Conservation (phyloP, 2,888 invertebrate species). For the Choreutis nemorana region DNA sequence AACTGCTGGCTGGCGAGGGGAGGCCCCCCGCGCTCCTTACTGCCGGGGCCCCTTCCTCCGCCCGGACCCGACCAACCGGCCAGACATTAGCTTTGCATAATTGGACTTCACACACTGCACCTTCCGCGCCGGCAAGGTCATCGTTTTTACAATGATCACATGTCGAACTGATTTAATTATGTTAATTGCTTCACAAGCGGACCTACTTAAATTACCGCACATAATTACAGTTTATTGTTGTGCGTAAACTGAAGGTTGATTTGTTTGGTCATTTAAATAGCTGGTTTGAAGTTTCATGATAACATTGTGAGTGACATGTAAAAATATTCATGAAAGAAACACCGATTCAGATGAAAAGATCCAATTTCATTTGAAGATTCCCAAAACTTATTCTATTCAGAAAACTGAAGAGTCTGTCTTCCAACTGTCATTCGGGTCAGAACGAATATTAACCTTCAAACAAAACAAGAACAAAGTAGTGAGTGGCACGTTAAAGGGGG, state of each 20-base stretch:
- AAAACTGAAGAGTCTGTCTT: conserved; percentile 10
- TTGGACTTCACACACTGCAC: conserved; percentile 50
- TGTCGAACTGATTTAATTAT: too few relatives aligned
- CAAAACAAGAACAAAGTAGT: conserved; percentile 58
- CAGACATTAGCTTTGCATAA: conserved; percentile 55
- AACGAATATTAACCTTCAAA: conserved; percentile 63
- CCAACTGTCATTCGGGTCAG: conserved; percentile 33
- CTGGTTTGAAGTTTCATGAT: too few relatives aligned
- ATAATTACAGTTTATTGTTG: too few relatives aligned
- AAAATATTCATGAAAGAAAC: too few relatives aligned
- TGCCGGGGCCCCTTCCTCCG: conserved; percentile 12
- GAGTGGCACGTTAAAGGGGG: conserved; percentile 46
- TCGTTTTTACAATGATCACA: conserved; percentile 7
- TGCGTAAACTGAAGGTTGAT: too few relatives aligned
- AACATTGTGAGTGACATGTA: too few relatives aligned
- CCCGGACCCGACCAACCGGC: conserved; percentile 31
- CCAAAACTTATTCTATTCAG: too few relatives aligned
- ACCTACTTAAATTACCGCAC: too few relatives aligned
- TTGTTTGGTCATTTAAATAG: too few relatives aligned
- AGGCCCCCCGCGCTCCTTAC: conserved; percentile 20
- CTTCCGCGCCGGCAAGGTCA: conserved; percentile 55
- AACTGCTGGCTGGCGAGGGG: conserved; percentile 45
- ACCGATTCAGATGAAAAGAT: too few relatives aligned
- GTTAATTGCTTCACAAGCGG: too few relatives aligned
- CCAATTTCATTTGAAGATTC: too few relatives aligned